These are phyloP conservation scores for Varanus salvator DNA, from an alignment of 2,113 vertebrate species.

Conservation along the genomic window DNA sequence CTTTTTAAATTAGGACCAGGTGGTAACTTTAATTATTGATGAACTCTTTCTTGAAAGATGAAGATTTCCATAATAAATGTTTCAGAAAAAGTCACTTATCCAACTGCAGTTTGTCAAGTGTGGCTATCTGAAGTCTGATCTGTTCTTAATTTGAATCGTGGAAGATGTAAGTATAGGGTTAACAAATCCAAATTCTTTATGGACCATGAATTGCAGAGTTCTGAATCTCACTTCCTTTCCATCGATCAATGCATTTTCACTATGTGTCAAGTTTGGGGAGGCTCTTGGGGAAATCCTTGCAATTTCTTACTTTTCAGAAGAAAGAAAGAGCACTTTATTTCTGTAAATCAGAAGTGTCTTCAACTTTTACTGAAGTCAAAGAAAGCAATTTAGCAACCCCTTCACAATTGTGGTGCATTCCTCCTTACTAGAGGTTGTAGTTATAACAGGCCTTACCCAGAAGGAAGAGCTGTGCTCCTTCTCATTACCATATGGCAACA, in stretches of 20 bases:
- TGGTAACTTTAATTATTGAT: slow-evolving; percentile 63
- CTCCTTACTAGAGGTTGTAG: neutral
- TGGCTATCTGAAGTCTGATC: slow-evolving; percentile 40
- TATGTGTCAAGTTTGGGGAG: fast-evolving
- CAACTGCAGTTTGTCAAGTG: neutral
- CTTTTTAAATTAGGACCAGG: slow-evolving; percentile 61
- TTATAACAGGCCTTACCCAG: neutral
- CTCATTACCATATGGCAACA: neutral
- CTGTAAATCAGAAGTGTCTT: neutral
- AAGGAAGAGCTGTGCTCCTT: neutral
- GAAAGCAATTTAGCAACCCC: neutral
- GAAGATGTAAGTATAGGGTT: neutral
- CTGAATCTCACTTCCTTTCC: neutral
- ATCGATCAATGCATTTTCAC: neutral
- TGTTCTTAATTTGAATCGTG: slow-evolving; percentile 35
- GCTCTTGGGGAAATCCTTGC: neutral
- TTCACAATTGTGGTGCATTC: neutral
- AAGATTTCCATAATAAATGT: slow-evolving; percentile 56
- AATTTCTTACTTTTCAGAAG: neutral
- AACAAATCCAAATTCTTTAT: slow-evolving; percentile 53
- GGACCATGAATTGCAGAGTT: neutral
- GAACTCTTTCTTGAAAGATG: slow-evolving; percentile 55
- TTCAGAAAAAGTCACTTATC: slow-evolving; percentile 56
- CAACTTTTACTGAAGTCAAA: neutral
- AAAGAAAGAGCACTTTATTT: neutral